phyloP scores from a whole-genome alignment of 2,888 invertebrate species.

The Eucera pruinosa region DNA sequence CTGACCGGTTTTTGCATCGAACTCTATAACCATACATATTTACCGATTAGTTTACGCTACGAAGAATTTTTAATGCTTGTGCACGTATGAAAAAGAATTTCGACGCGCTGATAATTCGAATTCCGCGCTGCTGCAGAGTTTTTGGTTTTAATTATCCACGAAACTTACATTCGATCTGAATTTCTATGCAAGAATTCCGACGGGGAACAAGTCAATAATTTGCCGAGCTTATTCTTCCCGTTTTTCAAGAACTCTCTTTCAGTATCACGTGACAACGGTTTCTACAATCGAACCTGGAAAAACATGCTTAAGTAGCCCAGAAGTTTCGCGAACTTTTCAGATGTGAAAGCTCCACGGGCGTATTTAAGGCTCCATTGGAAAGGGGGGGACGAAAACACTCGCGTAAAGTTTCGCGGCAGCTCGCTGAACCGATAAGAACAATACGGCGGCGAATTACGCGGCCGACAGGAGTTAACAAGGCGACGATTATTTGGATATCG shows the following conservation, averaged over 20 bases:
- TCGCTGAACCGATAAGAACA: slow-evolving; percentile 34
- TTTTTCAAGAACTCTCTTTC: not conserved
- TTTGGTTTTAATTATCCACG: too few relatives aligned
- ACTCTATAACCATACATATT: too few relatives aligned
- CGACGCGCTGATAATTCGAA: too few relatives aligned
- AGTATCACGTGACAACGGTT: not conserved
- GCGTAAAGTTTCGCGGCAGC: slow-evolving; percentile 8
- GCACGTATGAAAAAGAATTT: too few relatives aligned
- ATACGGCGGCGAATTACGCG: slow-evolving; percentile 25
- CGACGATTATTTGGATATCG: slow-evolving; percentile 19
- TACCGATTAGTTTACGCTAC: too few relatives aligned
- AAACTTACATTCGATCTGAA: too few relatives aligned
- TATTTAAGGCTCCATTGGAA: not conserved
- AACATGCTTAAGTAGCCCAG: not conserved
- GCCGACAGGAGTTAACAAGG: slow-evolving; percentile 16
- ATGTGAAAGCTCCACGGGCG: not conserved
- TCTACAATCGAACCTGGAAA: not conserved
- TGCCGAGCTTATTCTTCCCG: too few relatives aligned
- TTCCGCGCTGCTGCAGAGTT: too few relatives aligned
- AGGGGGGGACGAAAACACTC: not conserved
- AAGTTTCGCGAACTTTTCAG: not conserved
- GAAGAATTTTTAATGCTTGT: too few relatives aligned
- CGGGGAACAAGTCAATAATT: too few relatives aligned
- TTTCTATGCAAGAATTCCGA: not conserved
- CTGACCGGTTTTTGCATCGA: too few relatives aligned